Percentiles rank a stretch among this genome's conserved stretches.
These are phyloP conservation scores for Theretra japonica DNA, from an alignment of 2,888 invertebrate genomes.

Conservation along the genomic window DNA sequence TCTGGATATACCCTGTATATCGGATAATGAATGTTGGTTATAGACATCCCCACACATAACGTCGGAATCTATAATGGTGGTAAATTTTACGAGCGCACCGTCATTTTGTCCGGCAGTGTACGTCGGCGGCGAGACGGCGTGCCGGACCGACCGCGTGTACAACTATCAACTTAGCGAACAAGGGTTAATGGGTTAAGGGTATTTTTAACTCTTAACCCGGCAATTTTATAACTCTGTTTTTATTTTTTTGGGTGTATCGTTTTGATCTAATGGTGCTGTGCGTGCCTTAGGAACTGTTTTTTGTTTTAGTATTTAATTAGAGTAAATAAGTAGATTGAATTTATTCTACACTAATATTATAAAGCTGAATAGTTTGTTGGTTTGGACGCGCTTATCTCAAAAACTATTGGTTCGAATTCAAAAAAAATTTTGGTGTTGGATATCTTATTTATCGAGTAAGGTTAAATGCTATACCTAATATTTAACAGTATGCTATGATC, in stretches of 20 bases:
- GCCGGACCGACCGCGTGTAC: neutral
- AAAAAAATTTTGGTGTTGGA: too few relatives aligned
- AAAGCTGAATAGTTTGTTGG: too few relatives aligned
- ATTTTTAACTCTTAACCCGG: constrained; percentile 16
- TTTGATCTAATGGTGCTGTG: neutral
- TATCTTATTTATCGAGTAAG: too few relatives aligned
- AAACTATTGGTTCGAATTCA: too few relatives aligned
- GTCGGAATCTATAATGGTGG: neutral
- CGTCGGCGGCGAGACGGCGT: neutral
- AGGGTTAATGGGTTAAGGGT: constrained; percentile 25
- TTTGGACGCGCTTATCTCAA: too few relatives aligned
- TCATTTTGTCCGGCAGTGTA: constrained; percentile 5
- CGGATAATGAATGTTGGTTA: neutral
- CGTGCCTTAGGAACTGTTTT: neutral
- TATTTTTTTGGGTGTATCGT: too few relatives aligned
- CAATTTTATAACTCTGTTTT: neutral
- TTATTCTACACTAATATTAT: too few relatives aligned
- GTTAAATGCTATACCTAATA: too few relatives aligned
- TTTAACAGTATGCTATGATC: too few relatives aligned
- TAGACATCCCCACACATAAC: neutral
- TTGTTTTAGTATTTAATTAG: too few relatives aligned
- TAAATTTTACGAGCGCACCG: neutral
- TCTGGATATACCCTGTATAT: too few relatives aligned
- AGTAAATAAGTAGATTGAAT: too few relatives aligned
- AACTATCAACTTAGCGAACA: constrained; percentile 21